Evolutionary conservation across 1,140 invertebrate genomes (phyloP).

Genomic region (Alviniconcha marisindica): DNA sequence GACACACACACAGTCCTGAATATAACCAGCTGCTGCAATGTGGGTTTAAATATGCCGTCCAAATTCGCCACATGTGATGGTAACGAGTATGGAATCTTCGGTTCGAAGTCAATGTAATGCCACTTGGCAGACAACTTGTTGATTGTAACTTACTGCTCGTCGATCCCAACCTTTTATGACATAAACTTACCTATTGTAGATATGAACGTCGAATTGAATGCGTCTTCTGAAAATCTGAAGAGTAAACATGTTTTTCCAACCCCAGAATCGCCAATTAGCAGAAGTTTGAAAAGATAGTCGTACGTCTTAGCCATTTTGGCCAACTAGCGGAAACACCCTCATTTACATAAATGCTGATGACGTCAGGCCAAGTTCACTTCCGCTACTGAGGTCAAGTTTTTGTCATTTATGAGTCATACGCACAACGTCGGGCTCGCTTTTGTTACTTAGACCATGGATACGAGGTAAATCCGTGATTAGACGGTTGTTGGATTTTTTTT

Average conservation of each 20-base stretch:
- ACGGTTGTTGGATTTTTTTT: no score
- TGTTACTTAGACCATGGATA: no score
- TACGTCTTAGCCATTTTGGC: slow-evolving; percentile 88
- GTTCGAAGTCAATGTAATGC: background rate
- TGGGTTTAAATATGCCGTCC: background rate
- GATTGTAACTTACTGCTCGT: background rate
- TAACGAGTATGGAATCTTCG: background rate
- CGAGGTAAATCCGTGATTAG: no score
- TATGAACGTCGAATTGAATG: slow-evolving; percentile 98
- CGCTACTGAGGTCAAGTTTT: slow-evolving; percentile 31
- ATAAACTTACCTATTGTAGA: slow-evolving; percentile 69
- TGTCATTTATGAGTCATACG: slow-evolving; percentile 7
- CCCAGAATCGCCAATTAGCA: slow-evolving; percentile 98
- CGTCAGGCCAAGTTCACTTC: slow-evolving; percentile 55
- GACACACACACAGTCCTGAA: no score
- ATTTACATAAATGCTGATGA: slow-evolving; percentile 66
- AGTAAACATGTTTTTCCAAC: slow-evolving; percentile 99
- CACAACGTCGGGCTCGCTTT: no score
- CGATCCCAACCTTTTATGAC: no score
- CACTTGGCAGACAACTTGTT: slow-evolving; percentile 22
- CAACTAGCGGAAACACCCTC: slow-evolving; percentile 74
- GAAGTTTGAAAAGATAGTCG: slow-evolving; percentile 98
- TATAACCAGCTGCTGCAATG: no score
- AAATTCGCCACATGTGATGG: background rate
- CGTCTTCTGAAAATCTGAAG: slow-evolving; percentile 98